Conservation (phyloP, 1,140 invertebrate genomes). For the Asbolus verrucosus region DNA sequence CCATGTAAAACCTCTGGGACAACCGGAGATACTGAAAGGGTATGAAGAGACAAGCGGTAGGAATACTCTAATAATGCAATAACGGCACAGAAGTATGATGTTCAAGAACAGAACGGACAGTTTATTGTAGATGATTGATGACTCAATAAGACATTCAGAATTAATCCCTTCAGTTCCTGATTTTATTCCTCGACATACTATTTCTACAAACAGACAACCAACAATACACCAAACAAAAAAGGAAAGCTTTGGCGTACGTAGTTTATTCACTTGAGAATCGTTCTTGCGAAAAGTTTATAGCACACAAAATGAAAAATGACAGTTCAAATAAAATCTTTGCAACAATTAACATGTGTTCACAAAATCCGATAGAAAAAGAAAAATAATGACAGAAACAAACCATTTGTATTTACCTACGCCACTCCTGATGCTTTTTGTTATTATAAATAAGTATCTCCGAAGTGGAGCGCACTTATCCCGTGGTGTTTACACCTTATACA, state of each 20-base stretch:
- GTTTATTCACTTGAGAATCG: constrained; percentile 32
- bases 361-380: too few relatives aligned
- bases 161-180: too few relatives aligned
- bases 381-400: too few relatives aligned
- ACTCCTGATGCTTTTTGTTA: too few relatives aligned
- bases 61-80: constrained; percentile 34
- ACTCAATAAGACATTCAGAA: too few relatives aligned
- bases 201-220: neutral
- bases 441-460: too few relatives aligned
- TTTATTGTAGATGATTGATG: neutral
- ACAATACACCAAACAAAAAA: constrained; percentile 8
- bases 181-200: constrained; percentile 1
- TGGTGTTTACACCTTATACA: too few relatives aligned
- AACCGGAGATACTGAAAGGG: constrained; percentile 16
- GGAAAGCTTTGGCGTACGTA: constrained; percentile 9
- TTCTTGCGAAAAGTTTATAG: constrained; percentile 30
- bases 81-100: constrained; percentile 7
- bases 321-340: too few relatives aligned
- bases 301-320: constrained; percentile 14
- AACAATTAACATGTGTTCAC: too few relatives aligned
- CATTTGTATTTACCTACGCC: too few relatives aligned
- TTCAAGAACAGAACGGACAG: neutral
- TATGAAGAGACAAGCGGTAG: constrained; percentile 25
- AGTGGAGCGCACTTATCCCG: too few relatives aligned
- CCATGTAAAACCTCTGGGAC: constrained; percentile 25